Percentiles rank a stretch among this genome's conserved stretches.
Conservation (phyloP, 2,888 invertebrate species). For the Leptinotarsa tumamoca region DNA sequence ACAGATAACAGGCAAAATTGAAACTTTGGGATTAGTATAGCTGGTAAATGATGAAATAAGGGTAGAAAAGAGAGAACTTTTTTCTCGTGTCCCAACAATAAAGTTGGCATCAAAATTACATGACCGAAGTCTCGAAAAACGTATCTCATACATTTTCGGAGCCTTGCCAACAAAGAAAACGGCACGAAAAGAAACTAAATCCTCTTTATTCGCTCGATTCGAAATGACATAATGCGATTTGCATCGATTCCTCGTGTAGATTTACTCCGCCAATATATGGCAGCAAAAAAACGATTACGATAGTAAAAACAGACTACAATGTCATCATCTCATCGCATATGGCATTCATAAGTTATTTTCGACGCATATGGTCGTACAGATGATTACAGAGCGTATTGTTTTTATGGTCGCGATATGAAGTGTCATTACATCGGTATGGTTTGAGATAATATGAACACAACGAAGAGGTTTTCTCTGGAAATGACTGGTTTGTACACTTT, state of each 20-base stretch:
- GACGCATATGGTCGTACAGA: constrained; percentile 15
- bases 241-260: not conserved
- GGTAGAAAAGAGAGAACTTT: too few species aligned
- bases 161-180: not conserved
- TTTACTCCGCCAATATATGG: not conserved
- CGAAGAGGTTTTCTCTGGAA: not conserved
- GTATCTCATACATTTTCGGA: not conserved
- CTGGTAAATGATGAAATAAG: too few species aligned
- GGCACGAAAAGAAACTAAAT: not conserved
- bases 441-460: not conserved
- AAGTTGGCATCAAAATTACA: too few species aligned
- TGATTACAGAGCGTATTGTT: constrained; percentile 24
- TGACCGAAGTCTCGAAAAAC: too few species aligned
- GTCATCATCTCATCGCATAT: constrained; percentile 25
- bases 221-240: not conserved
- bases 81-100: too few species aligned
- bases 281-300: constrained; percentile 20
- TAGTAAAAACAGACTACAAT: constrained; percentile 20
- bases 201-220: not conserved
- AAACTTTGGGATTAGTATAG: too few species aligned
- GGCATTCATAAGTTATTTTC: constrained; percentile 25
- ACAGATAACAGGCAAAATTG: too few species aligned
- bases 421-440: constrained; percentile 2
- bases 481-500: not conserved
- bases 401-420: constrained; percentile 20